phyloP scores from a whole-genome alignment of 1,140 invertebrate species.

The Amyelois transitella region DNA sequence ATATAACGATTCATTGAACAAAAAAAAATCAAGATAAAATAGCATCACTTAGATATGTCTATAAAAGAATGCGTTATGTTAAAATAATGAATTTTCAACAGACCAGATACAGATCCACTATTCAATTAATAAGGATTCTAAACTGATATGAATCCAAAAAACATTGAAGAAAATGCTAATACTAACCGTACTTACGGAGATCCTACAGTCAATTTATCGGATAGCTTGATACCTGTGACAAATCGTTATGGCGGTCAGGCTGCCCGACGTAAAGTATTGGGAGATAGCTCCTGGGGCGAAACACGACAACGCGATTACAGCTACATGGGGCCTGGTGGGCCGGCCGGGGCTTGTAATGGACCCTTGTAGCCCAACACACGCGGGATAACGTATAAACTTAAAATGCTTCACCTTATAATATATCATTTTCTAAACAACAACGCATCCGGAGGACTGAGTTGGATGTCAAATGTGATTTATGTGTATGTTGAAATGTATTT shows the following conservation, averaged over 20 bases:
- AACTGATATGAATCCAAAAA: not conserved
- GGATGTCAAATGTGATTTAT: too few relatives aligned
- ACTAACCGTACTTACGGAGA: not conserved
- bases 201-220: not conserved
- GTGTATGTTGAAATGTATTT: too few relatives aligned
- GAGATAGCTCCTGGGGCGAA: constrained; percentile 34
- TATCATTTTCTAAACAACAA: not conserved
- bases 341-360: constrained; percentile 7
- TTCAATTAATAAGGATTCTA: not conserved
- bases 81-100: not conserved
- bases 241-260: constrained; percentile 29
- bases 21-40: not conserved
- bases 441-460: not conserved
- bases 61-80: not conserved
- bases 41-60: not conserved
- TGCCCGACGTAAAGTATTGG: constrained; percentile 22
- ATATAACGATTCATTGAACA: too few relatives aligned
- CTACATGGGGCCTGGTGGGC: constrained; percentile 12
- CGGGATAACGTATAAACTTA: not conserved
- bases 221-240: constrained; percentile 21
- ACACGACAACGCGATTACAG: constrained; percentile 36
- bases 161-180: not conserved
- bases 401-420: not conserved
- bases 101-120: not conserved
- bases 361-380: not conserved